Evolutionary conservation across 2,888 invertebrate genomes (phyloP), one percentile per base, ranked within the genome.

Genomic region (Drosophila mimetica): DNA sequence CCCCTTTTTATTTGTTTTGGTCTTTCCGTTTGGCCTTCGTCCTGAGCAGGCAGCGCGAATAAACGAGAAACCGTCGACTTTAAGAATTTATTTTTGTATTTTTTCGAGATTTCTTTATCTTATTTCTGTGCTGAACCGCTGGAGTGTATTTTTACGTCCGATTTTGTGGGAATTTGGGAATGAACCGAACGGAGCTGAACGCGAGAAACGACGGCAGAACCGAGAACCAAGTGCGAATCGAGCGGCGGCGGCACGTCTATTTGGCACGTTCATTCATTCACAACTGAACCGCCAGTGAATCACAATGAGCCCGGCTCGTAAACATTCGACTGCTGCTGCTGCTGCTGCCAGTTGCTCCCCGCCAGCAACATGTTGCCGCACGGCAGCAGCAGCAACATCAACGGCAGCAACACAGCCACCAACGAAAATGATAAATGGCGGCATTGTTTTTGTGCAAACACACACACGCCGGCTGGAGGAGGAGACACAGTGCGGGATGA

Each of bases 201-300:
- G 41, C 64, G 64, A 55, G 57, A 55, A 58, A 64, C 64, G 47
- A 51, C 79, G 69, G 71, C 81, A 71, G 67, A 70, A 53, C 78
- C 85, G 82, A 78, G 70, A 70, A 75, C 46, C 44, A 44, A 64
- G 50, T 50, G 63, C 61, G 48, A 61, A 60, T 85, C 84, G 76
- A 83, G 61, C 71, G 67, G 53, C 61, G 74, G 74, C 77, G 74
- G 79, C 85, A 90, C 90, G 89, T 91, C 91, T 90, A 90, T 87
- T 90, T 90, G 89, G 89, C 90, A 91, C 90, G 91, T 91, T 89
- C 89, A 89, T 89, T 90, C 90, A 90, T 89, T 88, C 90, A 90
- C 89, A 91, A 91, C 90, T 90, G 89, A 89, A 81, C 36, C 55
- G 55, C 55, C 55, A 76, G 76, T 77, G 78, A 79, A 79, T 79